Evolutionary conservation across 1,140 invertebrate genomes (phyloP), one percentile per base, ranked within the genome.

Genomic region (Paralvinella palmiformis): DNA sequence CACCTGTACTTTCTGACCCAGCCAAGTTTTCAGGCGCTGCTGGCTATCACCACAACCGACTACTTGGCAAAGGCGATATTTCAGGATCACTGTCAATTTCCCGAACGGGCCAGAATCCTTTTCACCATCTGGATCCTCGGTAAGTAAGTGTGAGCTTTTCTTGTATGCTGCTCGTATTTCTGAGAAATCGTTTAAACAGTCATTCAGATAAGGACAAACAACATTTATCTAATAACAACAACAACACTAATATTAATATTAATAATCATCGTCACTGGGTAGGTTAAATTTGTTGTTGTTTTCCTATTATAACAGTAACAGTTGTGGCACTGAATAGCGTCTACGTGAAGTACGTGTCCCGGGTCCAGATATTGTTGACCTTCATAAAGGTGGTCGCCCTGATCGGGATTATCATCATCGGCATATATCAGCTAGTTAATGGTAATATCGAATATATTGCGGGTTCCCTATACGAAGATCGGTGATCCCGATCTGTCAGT

Each of bases 1-100:
- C 93, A 93, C 7, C 15, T 7, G 37, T n/a, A 10, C 10, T 10
- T 41, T n/a, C 10, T 41, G 37, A 41, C n/a, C 27, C 27, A 57
- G 6, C 55, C 55, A 32, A 31, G 27, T 13, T 57, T 57, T 32
- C 33, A 57, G 24, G 55, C 55, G 7, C 24, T 57, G 27, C 55
- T 57, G 55, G 55, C 55, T 1, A 10, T 57, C 7, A 57, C 55
- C 3, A 57, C 55, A 6, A 57, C 55, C 55, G 33, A 57, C 55
- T 57, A 57, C 55, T 7, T 57, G 7, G 27, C 33, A 7, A 57
- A 57, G 27, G 24, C 55, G 55, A 13, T 57, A 24, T 57, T 57
- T 20, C 33, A 4, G 0, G 48, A 52, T 29, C 10, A 10, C 10
- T 57, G 55, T 1, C 24, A 2, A 24, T 13, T 57, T 24, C 55